Evolutionary conservation across 2,797 vertebrate genomes (phyloP), one percentile per base, ranked within the genome.

Genomic region (Clamator glandarius): DNA sequence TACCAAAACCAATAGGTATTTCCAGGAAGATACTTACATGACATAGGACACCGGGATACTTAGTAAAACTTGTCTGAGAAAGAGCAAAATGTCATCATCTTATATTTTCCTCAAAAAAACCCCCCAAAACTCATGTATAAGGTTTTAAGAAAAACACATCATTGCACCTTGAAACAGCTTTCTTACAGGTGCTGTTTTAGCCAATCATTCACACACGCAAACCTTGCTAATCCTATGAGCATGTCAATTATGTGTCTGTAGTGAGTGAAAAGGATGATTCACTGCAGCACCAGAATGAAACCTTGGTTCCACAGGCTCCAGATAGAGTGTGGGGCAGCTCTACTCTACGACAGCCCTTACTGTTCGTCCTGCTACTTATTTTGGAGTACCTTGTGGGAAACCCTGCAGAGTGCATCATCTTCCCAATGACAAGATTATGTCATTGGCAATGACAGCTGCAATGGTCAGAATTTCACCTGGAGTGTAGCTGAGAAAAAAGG

Each of bases 311-410:
- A 21, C 13, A 33, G 46, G 28, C 28, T 64, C 50, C 50, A 67
- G 48, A 10, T 1, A 0, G 5, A 9, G 5, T 24, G 25, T 11
- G 25, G 11, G 36, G 14, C 24, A 70, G 23, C 58, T 28, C 7
- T 28, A 48, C 26, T 16, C 42, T 46, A 4, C 46, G 28, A 20
- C 12, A 81, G 2, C 12, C 2, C 23, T 77, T 36, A 28, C 3
- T 42, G 2, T 72, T 92, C 39, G 16, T 84, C 24, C 21, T 51
- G 1, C 9, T 55, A 31, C 12, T 39, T 33, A 5, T 19, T 11
- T 13, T 8, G 18, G 16, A 58, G 31, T 18, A n/a, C 12, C 12
- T 59, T 68, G 26, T 62, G 35, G 57, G n/a, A 89, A 82, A 50
- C 5, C 7, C 9, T 41, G 20, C 31, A 7, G 19, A 67, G 20